Evolutionary conservation across 2,797 vertebrate species (phyloP), one percentile per base, ranked within the genome.

Genomic region (Sus cebifrons): DNA sequence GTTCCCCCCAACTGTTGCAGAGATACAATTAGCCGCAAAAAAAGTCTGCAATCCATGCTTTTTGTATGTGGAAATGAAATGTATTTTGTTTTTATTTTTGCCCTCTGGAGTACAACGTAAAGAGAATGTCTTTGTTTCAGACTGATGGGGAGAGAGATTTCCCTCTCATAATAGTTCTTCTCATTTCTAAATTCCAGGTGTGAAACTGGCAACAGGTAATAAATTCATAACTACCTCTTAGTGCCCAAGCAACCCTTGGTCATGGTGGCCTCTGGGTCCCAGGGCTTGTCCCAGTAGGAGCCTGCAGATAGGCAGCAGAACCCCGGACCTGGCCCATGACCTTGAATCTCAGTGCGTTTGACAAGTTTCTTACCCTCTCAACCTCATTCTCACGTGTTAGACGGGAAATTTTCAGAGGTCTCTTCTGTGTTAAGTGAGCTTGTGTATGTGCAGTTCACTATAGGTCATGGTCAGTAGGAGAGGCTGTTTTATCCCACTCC

Each of bases 111-210:
- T 64, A 64, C 54, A 62, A 78, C 40, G 29, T 44, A 16, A 68
- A 58, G 54, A 64, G 68, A 86, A 85, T 36, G 67, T 20, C 25
- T 89, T 90, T 15, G 5, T 85, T 92, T 94, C 67, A 27, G 15
- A 68, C 27, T 2, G 2, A 79, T 89, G 77, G 32, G 13, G 32
- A 62, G 16, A 71, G 44, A 44, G 13, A 79, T 75, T 92, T 89
- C 75, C 44, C 0, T 83, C 65, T 65, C 83, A 9, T 36, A 20
- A 44, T 23, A 36, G 25, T 86, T 78, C 18, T 68, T 83, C 77
- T 71, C 58, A 9, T 78, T 96, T 78, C 44, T 90, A 86, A 95
- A 70, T 91, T 89, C 32, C 60, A 60, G 40, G 16, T 86, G 15
- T 82, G 78, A 89, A 49, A n/a, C 21, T 13, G 27, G n/a, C 27